Conservation (phyloP, 2,797 vertebrate genomes). For the Ctenochaetus hawaiiensis region DNA sequence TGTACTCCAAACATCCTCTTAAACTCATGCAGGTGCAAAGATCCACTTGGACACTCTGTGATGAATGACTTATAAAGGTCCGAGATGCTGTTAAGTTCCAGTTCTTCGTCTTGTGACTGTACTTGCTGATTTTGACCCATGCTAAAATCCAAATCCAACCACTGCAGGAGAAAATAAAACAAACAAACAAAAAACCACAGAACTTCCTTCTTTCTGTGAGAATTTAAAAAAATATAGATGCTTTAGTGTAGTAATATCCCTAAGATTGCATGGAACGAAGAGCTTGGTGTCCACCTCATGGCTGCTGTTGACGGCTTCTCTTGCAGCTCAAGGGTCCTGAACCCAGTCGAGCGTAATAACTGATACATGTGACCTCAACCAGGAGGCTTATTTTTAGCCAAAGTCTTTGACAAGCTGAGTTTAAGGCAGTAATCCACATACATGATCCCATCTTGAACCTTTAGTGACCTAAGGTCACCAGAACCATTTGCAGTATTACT, state of each 20-base stretch:
- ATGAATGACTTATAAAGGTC: constrained; percentile 73
- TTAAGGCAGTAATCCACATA: constrained; percentile 57
- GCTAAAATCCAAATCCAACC: neutral
- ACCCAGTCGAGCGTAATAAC: neutral
- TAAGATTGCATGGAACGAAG: neutral
- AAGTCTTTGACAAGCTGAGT: constrained; percentile 22
- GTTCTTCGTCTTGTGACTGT: constrained; percentile 29
- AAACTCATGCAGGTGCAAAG: constrained; percentile 73
- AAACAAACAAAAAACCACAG: neutral
- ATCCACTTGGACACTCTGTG: constrained; percentile 68
- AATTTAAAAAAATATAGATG: neutral
- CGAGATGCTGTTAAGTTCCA: constrained; percentile 66
- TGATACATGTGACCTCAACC: constrained; percentile 30
- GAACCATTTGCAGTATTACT: neutral
- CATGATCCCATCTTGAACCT: constrained; percentile 50
- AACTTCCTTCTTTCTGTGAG: neutral
- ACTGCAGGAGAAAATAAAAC: neutral
- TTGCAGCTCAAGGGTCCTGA: neutral
- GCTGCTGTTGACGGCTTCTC: neutral
- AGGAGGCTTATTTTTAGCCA: constrained; percentile 53
- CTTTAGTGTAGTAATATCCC: neutral
- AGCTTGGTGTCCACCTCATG: neutral
- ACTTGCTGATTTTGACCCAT: constrained; percentile 59
- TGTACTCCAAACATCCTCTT: constrained; percentile 75
- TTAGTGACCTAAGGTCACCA: neutral